Base-by-base conservation (phyloP, 1,140 invertebrate species). In the Panulirus ornatus region DNA sequence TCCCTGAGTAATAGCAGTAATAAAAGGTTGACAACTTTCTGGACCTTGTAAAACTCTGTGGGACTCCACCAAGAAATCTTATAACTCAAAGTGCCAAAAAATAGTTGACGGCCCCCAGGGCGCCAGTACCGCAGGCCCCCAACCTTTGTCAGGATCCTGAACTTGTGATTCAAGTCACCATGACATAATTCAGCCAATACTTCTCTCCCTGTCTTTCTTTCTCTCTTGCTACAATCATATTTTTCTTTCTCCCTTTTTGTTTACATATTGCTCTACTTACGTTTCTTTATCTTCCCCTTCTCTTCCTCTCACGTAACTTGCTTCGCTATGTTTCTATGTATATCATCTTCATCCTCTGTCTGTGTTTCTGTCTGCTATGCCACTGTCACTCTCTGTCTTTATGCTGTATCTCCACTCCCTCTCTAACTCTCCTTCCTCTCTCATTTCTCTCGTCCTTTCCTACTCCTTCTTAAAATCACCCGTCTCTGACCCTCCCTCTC, bases 361-460 rank as follows among this genome's bases (percentile, higher is more conserved):
- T n/a, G n/a, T n/a, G n/a, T n/a, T n/a, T n/a, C n/a, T n/a, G 1
- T 73, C 76, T 79, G 38, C 19, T 79, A 42, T n/a, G 16, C 76
- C 47, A 27, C 44, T 30, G 51, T 54, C 27, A 19, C 30, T 27
- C 44, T 19, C 9, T 54, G 14, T 30, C 8, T 34, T 1, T 11
- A 2, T 30, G 14, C 47, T 30, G 11, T 34, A 11, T 22, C 76
- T 51, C 38, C 9, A 8, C 8, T 30, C 16, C 83, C 66, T 3
- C 66, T 11, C 38, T 71, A 27, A 11, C 38, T 71, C 63, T 40
- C 30, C 3, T 19, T 9, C 22, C 58, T 70, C 36, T 34, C 27
- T 44, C 30, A 22, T n/a, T 6, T 30, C 78, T 54, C 73, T 42
- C 27, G 2, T 54, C 51, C 16, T 22, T 34, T 54, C 42, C 8